Conservation (phyloP, 2,113 vertebrate species). For the Etia nguti region DNA sequence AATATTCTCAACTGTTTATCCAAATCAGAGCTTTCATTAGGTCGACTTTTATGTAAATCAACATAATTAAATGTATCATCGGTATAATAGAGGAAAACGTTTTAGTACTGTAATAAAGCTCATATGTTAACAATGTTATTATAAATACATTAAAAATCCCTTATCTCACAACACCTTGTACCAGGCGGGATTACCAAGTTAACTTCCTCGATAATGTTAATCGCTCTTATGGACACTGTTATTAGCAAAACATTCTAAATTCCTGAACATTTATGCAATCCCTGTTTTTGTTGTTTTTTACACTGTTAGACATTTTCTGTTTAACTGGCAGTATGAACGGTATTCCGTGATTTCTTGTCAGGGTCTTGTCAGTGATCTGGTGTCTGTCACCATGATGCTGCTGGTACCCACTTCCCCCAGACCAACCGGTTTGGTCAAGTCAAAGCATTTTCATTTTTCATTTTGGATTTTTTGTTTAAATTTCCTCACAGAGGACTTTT, state of each 20-base stretch:
- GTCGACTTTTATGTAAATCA: neutral
- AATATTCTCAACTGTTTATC: neutral
- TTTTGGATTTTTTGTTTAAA: neutral
- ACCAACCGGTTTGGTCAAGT: neutral
- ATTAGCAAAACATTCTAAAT: neutral
- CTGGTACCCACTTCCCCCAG: neutral
- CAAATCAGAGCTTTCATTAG: neutral
- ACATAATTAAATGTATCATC: neutral
- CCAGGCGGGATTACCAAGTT: neutral
- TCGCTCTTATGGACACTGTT: neutral
- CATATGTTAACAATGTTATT: neutral
- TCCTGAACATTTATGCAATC: neutral
- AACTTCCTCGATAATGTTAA: neutral
- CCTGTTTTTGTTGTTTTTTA: neutral
- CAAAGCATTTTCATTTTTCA: neutral
- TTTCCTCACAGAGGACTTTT: neutral
- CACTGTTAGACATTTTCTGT: neutral
- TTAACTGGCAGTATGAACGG: neutral
- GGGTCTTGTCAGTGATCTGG: neutral
- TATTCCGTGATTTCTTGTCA: rapidly evolving
- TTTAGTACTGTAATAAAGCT: neutral
- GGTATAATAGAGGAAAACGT: neutral
- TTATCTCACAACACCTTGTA: neutral
- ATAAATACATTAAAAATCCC: neutral
- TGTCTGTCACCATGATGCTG: neutral